Evolutionary conservation across 2,888 invertebrate genomes (phyloP).

Genomic region (Ceramica pisi): DNA sequence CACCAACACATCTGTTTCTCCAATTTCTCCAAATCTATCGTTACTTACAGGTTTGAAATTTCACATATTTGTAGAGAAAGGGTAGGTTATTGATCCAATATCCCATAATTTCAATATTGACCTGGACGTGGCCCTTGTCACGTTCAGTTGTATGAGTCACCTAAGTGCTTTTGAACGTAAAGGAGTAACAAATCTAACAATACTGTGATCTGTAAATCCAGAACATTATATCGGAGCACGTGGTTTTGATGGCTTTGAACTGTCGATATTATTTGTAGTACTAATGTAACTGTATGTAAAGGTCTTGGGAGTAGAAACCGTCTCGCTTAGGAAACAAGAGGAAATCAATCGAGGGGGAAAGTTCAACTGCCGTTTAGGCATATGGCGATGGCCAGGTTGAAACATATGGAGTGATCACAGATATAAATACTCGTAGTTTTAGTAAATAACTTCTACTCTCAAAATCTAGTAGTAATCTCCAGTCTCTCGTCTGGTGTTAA

Average conservation of each 20-base stretch:
- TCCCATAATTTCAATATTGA: conserved; percentile 47
- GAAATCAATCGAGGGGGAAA: not conserved
- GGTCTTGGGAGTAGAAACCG: not conserved
- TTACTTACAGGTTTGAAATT: conserved; percentile 11
- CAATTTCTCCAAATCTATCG: not conserved
- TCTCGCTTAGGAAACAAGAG: not conserved
- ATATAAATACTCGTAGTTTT: not conserved
- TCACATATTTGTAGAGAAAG: conserved; percentile 37
- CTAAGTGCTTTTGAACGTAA: conserved; percentile 52
- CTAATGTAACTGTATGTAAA: conserved; percentile 1
- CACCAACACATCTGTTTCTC: not conserved
- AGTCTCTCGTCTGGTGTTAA: not conserved
- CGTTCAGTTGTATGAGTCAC: conserved; percentile 45
- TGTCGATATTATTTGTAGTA: conserved; percentile 10
- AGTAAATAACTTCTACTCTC: not conserved
- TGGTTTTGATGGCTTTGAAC: conserved; percentile 49
- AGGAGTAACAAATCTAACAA: conserved; percentile 56
- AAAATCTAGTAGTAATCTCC: not conserved
- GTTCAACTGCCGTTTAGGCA: conserved; percentile 5
- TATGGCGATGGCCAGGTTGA: not conserved
- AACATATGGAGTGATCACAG: not conserved
- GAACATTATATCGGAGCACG: conserved; percentile 45
- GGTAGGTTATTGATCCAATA: conserved; percentile 36
- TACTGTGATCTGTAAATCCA: conserved; percentile 51
- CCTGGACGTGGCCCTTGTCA: conserved; percentile 49